Evolutionary conservation across 92 coral and sea anemone species (phyloP).

Genomic region (Epizoanthus illoricatus): DNA sequence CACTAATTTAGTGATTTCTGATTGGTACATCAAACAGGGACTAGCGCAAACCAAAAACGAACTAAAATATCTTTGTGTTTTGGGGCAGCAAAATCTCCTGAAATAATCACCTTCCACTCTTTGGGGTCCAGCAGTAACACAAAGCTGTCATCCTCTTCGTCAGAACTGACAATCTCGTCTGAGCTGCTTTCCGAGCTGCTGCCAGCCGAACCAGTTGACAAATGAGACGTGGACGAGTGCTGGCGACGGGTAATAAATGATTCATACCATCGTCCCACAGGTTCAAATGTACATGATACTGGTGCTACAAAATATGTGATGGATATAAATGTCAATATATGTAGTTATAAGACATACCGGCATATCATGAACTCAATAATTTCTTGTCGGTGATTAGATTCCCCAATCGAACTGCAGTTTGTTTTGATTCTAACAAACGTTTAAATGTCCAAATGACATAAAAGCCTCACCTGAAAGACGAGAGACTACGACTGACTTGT

Average conservation of each 20-base stretch:
- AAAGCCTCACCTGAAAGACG: conserved; percentile 71
- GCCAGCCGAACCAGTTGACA: conserved; percentile 59
- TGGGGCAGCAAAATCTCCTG: background rate
- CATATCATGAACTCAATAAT: too few species aligned
- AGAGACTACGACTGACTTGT: conserved; percentile 57
- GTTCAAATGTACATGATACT: conserved; percentile 69
- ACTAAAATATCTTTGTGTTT: background rate
- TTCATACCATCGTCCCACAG: conserved; percentile 97
- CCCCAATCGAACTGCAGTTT: too few species aligned
- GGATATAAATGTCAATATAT: too few species aligned
- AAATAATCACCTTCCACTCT: conserved; percentile 79
- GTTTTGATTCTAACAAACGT: too few species aligned
- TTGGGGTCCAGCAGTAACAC: conserved; percentile 88
- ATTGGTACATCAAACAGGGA: too few species aligned
- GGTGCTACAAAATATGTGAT: conserved; percentile 61
- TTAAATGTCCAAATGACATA: background rate
- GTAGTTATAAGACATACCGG: too few species aligned
- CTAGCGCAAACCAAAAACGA: background rate
- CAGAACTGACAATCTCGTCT: conserved; percentile 76
- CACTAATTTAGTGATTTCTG: too few species aligned
- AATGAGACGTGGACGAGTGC: conserved; percentile 76
- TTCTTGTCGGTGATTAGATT: too few species aligned
- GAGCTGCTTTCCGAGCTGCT: conserved; percentile 71
- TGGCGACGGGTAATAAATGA: conserved; percentile 82
- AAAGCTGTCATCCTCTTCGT: conserved; percentile 93